Percentiles rank a stretch among this genome's conserved stretches.
These are phyloP conservation scores for Hyperoplus lanceolatus DNA, from an alignment of 2,797 vertebrate genomes.

Conservation along the genomic window DNA sequence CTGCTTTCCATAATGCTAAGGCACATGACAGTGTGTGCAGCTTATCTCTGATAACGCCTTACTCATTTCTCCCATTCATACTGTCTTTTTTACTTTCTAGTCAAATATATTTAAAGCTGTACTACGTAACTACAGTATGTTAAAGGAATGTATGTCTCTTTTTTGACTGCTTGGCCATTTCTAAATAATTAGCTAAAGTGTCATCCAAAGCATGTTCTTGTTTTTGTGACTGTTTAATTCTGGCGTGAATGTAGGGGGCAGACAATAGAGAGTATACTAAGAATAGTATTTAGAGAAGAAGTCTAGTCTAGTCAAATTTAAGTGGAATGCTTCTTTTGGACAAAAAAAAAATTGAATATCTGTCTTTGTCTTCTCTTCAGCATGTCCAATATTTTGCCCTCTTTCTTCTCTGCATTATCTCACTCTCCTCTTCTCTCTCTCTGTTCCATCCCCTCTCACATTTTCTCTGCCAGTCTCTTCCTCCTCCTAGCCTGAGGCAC, in stretches of 20 bases:
- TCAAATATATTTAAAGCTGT: neutral
- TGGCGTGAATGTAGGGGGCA: no score
- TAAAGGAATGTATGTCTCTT: no score
- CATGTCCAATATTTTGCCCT: neutral
- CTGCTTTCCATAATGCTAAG: neutral
- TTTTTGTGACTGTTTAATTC: no score
- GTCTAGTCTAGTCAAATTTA: no score
- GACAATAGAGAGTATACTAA: no score
- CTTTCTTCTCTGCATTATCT: neutral
- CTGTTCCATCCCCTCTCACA: slow-evolving; percentile 10
- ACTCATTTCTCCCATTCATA: neutral
- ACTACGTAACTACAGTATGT: no score
- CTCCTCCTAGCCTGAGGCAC: slow-evolving; percentile 35
- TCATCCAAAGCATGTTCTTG: no score
- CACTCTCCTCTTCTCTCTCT: neutral
- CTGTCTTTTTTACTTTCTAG: neutral
- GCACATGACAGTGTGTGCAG: neutral
- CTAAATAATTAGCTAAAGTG: no score
- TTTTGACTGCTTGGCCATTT: no score
- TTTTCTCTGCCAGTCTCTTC: slow-evolving; percentile 15
- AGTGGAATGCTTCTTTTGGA: no score
- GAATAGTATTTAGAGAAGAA: no score
- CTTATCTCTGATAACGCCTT: neutral
- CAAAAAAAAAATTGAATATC: neutral
- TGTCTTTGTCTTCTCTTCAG: neutral